Conservation (phyloP, 2,888 invertebrate species). For the Empis livida region DNA sequence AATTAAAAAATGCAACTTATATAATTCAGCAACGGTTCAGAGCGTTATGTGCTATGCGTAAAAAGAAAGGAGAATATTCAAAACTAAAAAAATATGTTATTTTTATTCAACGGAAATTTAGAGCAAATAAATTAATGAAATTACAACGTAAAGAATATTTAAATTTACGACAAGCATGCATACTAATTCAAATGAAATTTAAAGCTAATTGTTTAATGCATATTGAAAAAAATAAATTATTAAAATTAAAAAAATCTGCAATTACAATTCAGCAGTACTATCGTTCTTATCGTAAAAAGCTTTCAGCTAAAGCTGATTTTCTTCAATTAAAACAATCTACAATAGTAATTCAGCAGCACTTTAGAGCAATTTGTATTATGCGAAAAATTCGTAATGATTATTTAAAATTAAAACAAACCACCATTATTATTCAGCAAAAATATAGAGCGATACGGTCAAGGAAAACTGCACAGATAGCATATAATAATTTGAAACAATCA, state of each 20-base stretch:
- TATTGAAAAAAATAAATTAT: conserved; percentile 14
- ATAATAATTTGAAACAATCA: conserved; percentile 18
- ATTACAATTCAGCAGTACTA: conserved; percentile 23
- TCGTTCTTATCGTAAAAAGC: conserved; percentile 23
- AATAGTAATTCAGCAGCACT: conserved; percentile 26
- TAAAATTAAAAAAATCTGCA: conserved; percentile 23
- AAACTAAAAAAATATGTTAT: conserved; percentile 19
- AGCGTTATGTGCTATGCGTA: conserved; percentile 23
- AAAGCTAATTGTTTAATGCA: conserved; percentile 20
- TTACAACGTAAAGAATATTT: conserved; percentile 14
- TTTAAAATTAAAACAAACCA: conserved; percentile 14
- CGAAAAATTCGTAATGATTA: conserved; percentile 19
- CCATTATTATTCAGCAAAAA: conserved; percentile 3
- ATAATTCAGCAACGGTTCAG: conserved; percentile 27
- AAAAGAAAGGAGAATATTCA: conserved; percentile 17
- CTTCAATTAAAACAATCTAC: conserved; percentile 14
- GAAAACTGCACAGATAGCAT: conserved; percentile 15
- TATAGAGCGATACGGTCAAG: conserved; percentile 12
- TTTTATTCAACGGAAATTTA: conserved; percentile 34
- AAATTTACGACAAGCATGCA: conserved; percentile 20
- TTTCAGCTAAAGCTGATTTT: conserved; percentile 16
- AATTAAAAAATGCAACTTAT: conserved; percentile 19
- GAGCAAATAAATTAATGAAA: conserved; percentile 19
- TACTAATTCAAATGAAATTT: conserved; percentile 30
- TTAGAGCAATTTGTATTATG: conserved; percentile 14